These are phyloP conservation scores for Drosophila triauraria DNA, from an alignment of 1,140 invertebrate species.

Conservation along the genomic window DNA sequence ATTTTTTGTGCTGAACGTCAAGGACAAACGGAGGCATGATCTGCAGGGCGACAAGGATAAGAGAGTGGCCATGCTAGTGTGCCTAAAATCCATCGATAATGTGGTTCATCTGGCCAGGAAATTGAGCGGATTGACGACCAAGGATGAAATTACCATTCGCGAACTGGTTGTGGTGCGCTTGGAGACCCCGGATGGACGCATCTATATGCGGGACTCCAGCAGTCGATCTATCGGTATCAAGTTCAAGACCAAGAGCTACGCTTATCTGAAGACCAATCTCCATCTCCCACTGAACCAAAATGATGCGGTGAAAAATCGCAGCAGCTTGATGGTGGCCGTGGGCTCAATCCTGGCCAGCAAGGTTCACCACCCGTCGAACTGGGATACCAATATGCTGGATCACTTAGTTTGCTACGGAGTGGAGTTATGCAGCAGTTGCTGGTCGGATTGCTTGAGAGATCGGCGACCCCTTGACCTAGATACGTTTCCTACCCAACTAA, in stretches of 20 bases:
- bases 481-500: slow-evolving; percentile 63
- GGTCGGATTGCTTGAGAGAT: slow-evolving; percentile 45
- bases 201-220: slow-evolving; percentile 48
- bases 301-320: slow-evolving; percentile 48
- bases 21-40: slow-evolving; percentile 29
- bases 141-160: slow-evolving; percentile 55
- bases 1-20: slow-evolving; percentile 69
- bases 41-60: slow-evolving; percentile 13
- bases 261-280: slow-evolving; percentile 59
- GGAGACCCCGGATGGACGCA: slow-evolving; percentile 56
- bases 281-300: slow-evolving; percentile 56
- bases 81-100: slow-evolving; percentile 58
- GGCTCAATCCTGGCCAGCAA: slow-evolving; percentile 71
- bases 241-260: slow-evolving; percentile 67
- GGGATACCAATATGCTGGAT: slow-evolving; percentile 64
- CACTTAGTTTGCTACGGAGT: slow-evolving; percentile 73
- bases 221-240: slow-evolving; percentile 44
- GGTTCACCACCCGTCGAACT: slow-evolving; percentile 74
- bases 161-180: slow-evolving; percentile 71
- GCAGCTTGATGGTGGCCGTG: slow-evolving; percentile 66
- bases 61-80: slow-evolving; percentile 55
- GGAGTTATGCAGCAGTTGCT: slow-evolving; percentile 63
- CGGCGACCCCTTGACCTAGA: slow-evolving; percentile 44
- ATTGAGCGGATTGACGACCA: slow-evolving; percentile 33
- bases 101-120: slow-evolving; percentile 55